Base-by-base conservation (phyloP, 2,888 invertebrate species). In the Catocala fraxini region DNA sequence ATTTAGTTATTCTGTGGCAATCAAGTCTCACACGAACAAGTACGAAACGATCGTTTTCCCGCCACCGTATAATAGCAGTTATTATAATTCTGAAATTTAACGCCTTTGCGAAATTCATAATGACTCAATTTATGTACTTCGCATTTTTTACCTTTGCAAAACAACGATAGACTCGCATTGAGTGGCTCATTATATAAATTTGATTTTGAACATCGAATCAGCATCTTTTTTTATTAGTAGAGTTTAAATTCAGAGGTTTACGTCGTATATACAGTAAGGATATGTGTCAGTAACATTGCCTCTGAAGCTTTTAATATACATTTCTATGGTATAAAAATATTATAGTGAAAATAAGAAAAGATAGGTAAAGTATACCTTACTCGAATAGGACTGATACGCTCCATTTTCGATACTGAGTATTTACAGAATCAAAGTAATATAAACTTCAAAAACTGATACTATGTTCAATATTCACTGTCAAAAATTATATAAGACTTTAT, bases 31-130 rank as follows among this genome's bases (percentile, higher is more conserved):
- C 75, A 76, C 56, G 70, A 51, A 60, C 62, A 71, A 70, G 72
- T 61, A 71, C 39, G 56, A 63, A 68, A 65, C 62, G 71, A 77
- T 80, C 79, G 63, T 72, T 81, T 75, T 59, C 71, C 69, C 70
- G 85, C 85, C 85, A 85, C 88, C 68, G 85, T 86, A 77, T 90
- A 89, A 90, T 89, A 77, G 81, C 82, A 34, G 80, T 82, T 82
- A 90, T 91, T 90, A 90, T 83, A 79, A 84, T 84, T 78, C 75
- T 74, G 85, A 84, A 89, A 88, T 91, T 89, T 90, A 82, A 89
- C 90, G 90, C 91, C 87, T 90, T 87, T 82, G 81, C 82, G 72
- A 87, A 89, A 87, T 87, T 81, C 51, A 85, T 91, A 91, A 92
- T 91, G 83, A 90, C 91, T 91, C 87, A 90, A 91, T 91, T 89